Conservation (phyloP, 2,888 invertebrate species). For the Gari tellinella region DNA sequence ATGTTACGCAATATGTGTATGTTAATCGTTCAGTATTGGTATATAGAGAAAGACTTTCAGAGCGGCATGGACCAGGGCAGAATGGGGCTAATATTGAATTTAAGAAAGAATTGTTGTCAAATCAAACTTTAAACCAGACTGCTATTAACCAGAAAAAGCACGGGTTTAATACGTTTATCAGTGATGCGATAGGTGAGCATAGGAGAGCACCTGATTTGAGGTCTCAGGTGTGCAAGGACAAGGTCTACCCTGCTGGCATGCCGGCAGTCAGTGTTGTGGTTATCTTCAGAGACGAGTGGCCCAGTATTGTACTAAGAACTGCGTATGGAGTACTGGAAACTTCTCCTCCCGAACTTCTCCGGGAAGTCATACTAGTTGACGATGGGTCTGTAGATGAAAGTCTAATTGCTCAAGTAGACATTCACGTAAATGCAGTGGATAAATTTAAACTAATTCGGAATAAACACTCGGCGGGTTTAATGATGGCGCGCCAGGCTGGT, state of each 20-base stretch:
- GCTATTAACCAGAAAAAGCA: conserved; percentile 4
- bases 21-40: no score
- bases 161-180: conserved; percentile 38
- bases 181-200: conserved; percentile 32
- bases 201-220: conserved; percentile 31
- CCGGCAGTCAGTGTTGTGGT: conserved; percentile 31
- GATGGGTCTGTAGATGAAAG: conserved; percentile 37
- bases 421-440: conserved; percentile 24
- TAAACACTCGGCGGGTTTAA: conserved; percentile 28
- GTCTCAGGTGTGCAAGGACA: conserved; percentile 26
- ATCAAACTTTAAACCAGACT: neutral
- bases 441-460: conserved; percentile 30
- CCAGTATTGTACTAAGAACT: conserved; percentile 37
- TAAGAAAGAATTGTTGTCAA: no score
- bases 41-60: no score
- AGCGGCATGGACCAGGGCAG: no score
- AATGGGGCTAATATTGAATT: no score
- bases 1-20: no score
- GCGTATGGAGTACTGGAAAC: conserved; percentile 38
- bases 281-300: conserved; percentile 49
- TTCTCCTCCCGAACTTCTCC: conserved; percentile 21
- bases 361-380: conserved; percentile 44
- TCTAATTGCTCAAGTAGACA: conserved; percentile 16
- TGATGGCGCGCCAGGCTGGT: conserved; percentile 48
- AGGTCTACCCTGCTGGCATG: conserved; percentile 27